These are phyloP conservation scores for Drosophila repletoides DNA, from an alignment of 1,140 invertebrate genomes.

Conservation along the genomic window DNA sequence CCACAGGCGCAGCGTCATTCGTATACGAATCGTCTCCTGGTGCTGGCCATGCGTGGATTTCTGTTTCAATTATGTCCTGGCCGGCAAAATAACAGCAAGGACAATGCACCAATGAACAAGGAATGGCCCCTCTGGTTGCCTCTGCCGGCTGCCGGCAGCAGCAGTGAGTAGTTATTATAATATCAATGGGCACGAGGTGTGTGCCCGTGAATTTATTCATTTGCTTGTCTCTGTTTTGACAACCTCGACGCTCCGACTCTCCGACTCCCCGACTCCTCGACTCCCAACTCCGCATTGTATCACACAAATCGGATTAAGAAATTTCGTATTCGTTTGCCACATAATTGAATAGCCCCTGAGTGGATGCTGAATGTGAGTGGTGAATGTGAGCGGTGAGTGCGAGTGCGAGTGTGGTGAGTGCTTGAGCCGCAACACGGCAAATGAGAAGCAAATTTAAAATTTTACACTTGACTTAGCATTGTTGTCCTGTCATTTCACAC, in stretches of 20 bases:
- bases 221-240: conserved; percentile 73
- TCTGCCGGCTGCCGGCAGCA: no score
- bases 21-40: conserved; percentile 17
- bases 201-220: conserved; percentile 75
- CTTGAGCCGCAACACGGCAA: conserved; percentile 59
- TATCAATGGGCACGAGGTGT: conserved; percentile 71
- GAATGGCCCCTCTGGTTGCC: background rate
- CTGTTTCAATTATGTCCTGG: conserved; percentile 75
- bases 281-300: conserved; percentile 53
- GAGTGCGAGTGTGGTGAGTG: conserved; percentile 37
- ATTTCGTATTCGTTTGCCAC: conserved; percentile 80
- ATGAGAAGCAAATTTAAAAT: conserved; percentile 82
- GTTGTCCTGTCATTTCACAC: conserved; percentile 79
- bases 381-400: conserved; percentile 14
- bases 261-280: conserved; percentile 1
- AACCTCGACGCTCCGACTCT: conserved; percentile 45
- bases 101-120: background rate
- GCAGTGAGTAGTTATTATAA: conserved; percentile 67
- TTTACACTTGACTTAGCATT: conserved; percentile 82
- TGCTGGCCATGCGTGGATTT: conserved; percentile 70
- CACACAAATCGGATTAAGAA: conserved; percentile 81
- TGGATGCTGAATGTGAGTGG: conserved; percentile 12
- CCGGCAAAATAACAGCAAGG: conserved; percentile 21
- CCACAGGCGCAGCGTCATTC: conserved; percentile 5
- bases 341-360: conserved; percentile 65